Base-by-base conservation (phyloP, 1,140 invertebrate species). In the Steinernema feltiae region DNA sequence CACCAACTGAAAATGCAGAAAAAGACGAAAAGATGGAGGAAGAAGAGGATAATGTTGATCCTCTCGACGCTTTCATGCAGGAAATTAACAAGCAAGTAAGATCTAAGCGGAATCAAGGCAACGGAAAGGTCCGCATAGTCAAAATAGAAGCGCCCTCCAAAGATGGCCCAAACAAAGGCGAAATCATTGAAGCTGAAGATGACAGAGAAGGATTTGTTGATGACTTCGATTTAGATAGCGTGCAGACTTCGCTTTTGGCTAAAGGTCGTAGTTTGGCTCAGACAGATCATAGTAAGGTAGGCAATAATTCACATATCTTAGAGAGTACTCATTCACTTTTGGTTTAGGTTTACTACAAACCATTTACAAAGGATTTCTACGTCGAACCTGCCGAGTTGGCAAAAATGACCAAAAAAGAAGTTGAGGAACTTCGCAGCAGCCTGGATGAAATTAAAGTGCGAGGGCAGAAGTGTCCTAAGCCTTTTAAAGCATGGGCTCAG, bases 401-500 rank as follows among this genome's bases (percentile, higher is more conserved):
- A 2, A 91, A 91, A 84, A 97, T 99, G 95, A 93, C 93, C 0
- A 83, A 90, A 71, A 92, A 94, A 86, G 89, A 91, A 81, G 89
- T 90, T 1, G 88, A 89, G 48, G 84, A 79, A 1, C 94, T 95
- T 82, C 91, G 93, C 82, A 90, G 91, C 81, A 89, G 90, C 80
- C 70, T 91, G 80, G 91, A 91, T 80, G 89, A 88, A 7, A 91
- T 91, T 69, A 89, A 89, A 82, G 89, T 91, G n/a, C 86, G 88
- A 85, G 91, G 92, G 21, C 91, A 91, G 84, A 92, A 92, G 18
- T 95, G 93, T 85, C 96, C 96, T 0, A 95, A 94, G 84, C 95
- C 96, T 0, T 94, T 98, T 18, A 94, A 91, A 88, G 92, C 92
- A 0, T 99, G 97, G 97, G 95, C 97, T 0, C 97, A 99, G 82